Evolutionary conservation across 2,888 invertebrate species (phyloP), one percentile per base, ranked within the genome.

Genomic region (Halictus quadricinctus): DNA sequence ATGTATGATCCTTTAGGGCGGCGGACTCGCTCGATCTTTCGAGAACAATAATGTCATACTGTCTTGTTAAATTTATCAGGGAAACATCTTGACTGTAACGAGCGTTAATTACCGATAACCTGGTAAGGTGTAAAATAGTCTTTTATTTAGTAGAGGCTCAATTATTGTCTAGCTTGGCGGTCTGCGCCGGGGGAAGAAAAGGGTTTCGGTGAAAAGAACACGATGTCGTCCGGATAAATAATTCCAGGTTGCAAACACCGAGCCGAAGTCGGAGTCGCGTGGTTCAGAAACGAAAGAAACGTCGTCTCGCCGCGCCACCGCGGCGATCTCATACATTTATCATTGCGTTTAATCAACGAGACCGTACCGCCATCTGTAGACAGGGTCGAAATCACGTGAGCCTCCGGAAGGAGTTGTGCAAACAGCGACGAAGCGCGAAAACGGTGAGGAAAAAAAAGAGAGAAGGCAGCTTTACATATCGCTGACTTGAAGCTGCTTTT

Each of bases 271-370:
- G 60, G 4, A 29, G 54, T 21, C 50, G 18, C 50, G 21, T 29
- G 29, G 60, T 64, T 64, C 29, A 29, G 64, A 25, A 60, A 60
- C 25, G 64, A 29, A 64, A 64, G 64, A 29, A 64, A 64, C 29
- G 64, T 64, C 64, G 36, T 36, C 29, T 1, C 29, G 29, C 29
- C 36, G 25, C 18, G 29, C 36, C 46, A 18, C 36, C 46, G 48
- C 43, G 79, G 66, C 54, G 76, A 78, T 79, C 54, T 81, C 83
- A 73, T 86, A 83, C 85, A 90, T 86, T 84, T 83, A 79, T 85
- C 82, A 87, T 72, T 84, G 75, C 41, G 81, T 87, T 84, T 88
- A 89, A 87, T 82, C 80, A 86, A 83, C 83, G 84, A 80, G 76
- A 13, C 69, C 41, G 48, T 76, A 58, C 69, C 48, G 74, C 73